Evolutionary conservation across 2,797 vertebrate genomes (phyloP).

Genomic region (Argya squamiceps): DNA sequence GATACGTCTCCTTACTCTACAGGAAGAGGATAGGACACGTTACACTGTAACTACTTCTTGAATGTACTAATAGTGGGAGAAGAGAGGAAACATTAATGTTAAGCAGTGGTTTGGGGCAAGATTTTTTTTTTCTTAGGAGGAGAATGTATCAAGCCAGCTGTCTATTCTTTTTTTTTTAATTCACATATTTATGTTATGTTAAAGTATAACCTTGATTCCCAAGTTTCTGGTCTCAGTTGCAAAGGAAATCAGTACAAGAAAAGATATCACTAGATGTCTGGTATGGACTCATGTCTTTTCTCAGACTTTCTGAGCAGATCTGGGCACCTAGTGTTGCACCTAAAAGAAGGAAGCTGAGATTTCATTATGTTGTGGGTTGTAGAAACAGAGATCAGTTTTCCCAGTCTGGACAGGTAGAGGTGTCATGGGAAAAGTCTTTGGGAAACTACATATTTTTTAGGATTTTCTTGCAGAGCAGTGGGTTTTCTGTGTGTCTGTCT

Average conservation of each 20-base stretch:
- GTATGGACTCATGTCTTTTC: not conserved
- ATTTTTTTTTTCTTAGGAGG: not conserved
- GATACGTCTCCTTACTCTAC: not conserved
- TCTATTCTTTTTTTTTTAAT: not conserved
- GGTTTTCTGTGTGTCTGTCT: not conserved
- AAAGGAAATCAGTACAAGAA: not conserved
- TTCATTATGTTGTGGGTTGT: not conserved
- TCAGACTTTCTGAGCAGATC: not conserved
- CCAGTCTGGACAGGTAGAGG: not conserved
- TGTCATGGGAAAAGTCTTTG: not conserved
- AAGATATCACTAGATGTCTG: not conserved
- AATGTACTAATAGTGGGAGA: not conserved
- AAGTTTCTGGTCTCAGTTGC: not conserved
- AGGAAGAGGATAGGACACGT: not conserved
- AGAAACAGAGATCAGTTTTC: not conserved
- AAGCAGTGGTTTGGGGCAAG: not conserved
- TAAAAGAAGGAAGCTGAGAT: not conserved
- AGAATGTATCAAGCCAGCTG: not conserved
- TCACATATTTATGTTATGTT: not conserved
- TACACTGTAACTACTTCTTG: not conserved
- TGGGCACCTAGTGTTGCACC: not conserved
- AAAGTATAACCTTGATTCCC: not conserved
- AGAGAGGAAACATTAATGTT: not conserved
- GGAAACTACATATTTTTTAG: not conserved
- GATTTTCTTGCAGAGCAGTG: not conserved